Percentiles rank a stretch among this genome's conserved stretches.
Evolutionary conservation across 1,140 invertebrate genomes (phyloP).

Genomic region (Xylocopa sonorina): DNA sequence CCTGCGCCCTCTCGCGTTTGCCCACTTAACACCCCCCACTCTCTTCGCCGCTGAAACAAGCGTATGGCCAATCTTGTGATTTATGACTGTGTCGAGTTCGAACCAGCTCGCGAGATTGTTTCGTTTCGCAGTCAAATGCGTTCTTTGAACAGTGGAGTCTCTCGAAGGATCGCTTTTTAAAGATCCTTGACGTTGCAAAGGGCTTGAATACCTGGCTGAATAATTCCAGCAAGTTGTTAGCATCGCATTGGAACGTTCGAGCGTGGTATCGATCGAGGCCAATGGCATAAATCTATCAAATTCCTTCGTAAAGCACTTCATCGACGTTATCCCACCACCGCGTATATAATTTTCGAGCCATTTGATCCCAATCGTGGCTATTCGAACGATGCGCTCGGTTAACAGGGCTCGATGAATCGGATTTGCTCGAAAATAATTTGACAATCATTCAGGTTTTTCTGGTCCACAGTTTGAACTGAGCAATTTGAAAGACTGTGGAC

Average conservation of each 20-base stretch:
- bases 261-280: not conserved
- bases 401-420: not conserved
- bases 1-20: conserved; percentile 40
- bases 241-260: not conserved
- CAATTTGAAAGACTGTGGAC: conserved; percentile 22
- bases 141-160: not conserved
- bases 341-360: conserved; percentile 36
- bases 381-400: conserved; percentile 6
- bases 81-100: conserved; percentile 16
- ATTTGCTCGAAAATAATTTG: not conserved
- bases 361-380: conserved; percentile 1
- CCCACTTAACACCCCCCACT: conserved; percentile 60
- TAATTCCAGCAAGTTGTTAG: not conserved
- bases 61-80: too few relatives aligned
- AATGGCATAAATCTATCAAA: conserved; percentile 29
- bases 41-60: too few relatives aligned
- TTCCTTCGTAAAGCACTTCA: conserved; percentile 24
- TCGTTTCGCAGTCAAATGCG: too few relatives aligned
- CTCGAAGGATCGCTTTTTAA: not conserved
- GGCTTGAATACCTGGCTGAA: not conserved
- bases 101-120: too few relatives aligned
- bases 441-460: too few relatives aligned
- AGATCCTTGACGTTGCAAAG: not conserved
- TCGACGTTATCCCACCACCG: not conserved
- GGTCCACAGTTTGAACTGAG: too few relatives aligned